phyloP scores from a whole-genome alignment of 2,113 vertebrate species.

The Kryptolebias marmoratus region DNA sequence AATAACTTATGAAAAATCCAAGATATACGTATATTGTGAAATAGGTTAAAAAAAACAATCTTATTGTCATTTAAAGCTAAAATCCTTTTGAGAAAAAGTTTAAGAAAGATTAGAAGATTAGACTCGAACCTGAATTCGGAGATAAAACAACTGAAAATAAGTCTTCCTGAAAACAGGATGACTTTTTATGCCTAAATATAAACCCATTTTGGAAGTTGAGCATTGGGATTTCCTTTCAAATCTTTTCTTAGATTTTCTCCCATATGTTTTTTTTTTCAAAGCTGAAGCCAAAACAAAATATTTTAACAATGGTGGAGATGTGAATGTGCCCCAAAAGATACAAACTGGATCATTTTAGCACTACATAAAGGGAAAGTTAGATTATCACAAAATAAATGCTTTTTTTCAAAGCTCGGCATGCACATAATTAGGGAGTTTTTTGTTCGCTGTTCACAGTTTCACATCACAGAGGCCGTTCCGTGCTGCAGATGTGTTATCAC shows the following conservation, averaged over 20 bases:
- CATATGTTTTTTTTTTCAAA: not conserved
- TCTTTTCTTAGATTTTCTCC: not conserved
- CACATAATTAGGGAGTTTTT: not conserved
- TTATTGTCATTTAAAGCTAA: not conserved
- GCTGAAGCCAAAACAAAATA: not conserved
- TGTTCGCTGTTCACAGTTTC: not conserved
- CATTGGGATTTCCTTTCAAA: conserved; percentile 35
- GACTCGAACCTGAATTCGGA: not conserved
- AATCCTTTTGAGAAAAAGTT: conserved; percentile 9
- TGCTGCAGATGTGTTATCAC: not conserved
- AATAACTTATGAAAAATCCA: no score
- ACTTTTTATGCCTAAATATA: not conserved
- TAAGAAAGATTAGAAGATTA: not conserved
- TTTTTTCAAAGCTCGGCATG: not conserved
- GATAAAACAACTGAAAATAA: conserved; percentile 52
- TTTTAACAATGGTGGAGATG: not conserved
- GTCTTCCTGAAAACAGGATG: conserved; percentile 42
- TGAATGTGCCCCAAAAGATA: not conserved
- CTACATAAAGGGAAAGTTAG: no score
- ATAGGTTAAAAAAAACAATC: not conserved
- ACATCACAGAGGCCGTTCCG: not conserved
- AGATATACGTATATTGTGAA: not conserved
- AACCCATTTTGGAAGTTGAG: conserved; percentile 16
- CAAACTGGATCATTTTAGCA: not conserved
- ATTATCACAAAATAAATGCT: no score